Conservation (phyloP, 2,797 vertebrate species). For the Linurgus olivaceus region DNA sequence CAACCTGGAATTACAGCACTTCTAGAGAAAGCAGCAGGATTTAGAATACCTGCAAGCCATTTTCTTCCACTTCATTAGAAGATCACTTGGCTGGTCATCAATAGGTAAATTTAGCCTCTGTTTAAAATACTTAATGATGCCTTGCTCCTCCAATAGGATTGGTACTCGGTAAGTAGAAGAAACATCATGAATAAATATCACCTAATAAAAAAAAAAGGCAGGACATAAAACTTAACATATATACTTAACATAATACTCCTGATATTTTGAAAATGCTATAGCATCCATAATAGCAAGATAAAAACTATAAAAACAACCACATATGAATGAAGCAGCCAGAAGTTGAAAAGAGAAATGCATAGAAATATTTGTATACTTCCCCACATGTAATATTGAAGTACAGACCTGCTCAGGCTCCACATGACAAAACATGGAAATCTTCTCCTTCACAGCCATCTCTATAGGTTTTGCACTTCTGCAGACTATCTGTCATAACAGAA, state of each 20-base stretch:
- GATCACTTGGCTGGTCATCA: slow-evolving; percentile 71
- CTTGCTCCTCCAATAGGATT: slow-evolving; percentile 79
- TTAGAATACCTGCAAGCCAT: slow-evolving; percentile 79
- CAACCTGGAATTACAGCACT: not conserved
- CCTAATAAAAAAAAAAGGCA: slow-evolving; percentile 49
- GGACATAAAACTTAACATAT: not conserved
- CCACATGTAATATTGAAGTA: not conserved
- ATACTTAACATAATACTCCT: not conserved
- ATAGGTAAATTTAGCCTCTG: slow-evolving; percentile 78
- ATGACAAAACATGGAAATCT: slow-evolving; percentile 86
- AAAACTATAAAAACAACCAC: not conserved
- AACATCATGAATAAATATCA: slow-evolving; percentile 82
- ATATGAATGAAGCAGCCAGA: not conserved
- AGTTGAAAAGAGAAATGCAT: not conserved
- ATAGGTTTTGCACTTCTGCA: slow-evolving; percentile 80
- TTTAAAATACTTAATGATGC: slow-evolving; percentile 78
- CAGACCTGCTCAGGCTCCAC: slow-evolving; percentile 82
- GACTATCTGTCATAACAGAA: slow-evolving; percentile 70
- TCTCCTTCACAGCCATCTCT: slow-evolving; percentile 82
- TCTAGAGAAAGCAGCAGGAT: not conserved
- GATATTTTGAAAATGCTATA: not conserved
- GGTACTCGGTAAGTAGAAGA: slow-evolving; percentile 81
- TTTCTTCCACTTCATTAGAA: slow-evolving; percentile 79
- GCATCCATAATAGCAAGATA: not conserved
- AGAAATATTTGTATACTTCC: not conserved